Percentiles rank a stretch among this genome's conserved stretches.
phyloP scores from a whole-genome alignment of 1,140 invertebrate species.

The Papilio dardanus region DNA sequence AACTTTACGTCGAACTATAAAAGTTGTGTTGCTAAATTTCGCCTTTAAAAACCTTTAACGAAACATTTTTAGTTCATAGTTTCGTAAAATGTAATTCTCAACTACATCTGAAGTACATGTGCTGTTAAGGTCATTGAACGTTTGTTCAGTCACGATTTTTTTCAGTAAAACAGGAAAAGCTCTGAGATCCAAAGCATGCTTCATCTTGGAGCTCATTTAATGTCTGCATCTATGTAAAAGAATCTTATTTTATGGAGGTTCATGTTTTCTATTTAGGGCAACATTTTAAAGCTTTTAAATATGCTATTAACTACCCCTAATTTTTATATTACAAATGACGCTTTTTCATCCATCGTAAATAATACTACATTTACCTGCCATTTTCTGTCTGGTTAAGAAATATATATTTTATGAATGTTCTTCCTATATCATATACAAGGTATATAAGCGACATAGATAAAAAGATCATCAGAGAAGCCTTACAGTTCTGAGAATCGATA shows the following conservation, averaged over 20 bases:
- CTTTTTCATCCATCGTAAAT: no score
- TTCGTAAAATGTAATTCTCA: slow-evolving; percentile 12
- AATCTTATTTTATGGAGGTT: no score
- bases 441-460: slow-evolving; percentile 1
- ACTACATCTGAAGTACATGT: neutral
- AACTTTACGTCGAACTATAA: neutral
- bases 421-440: neutral
- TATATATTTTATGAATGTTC: no score
- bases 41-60: neutral
- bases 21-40: neutral
- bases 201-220: neutral
- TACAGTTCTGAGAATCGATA: slow-evolving; percentile 6
- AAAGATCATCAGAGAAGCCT: slow-evolving; percentile 3
- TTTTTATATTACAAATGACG: no score
- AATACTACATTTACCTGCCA: no score
- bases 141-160: neutral
- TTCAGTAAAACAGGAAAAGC: neutral
- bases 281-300: no score
- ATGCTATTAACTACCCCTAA: no score
- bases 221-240: no score
- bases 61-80: neutral
- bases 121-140: neutral
- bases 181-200: neutral
- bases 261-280: no score
- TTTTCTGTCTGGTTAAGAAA: no score